Base-by-base conservation (phyloP, 2,888 invertebrate genomes). In the Xanthia icteritia region DNA sequence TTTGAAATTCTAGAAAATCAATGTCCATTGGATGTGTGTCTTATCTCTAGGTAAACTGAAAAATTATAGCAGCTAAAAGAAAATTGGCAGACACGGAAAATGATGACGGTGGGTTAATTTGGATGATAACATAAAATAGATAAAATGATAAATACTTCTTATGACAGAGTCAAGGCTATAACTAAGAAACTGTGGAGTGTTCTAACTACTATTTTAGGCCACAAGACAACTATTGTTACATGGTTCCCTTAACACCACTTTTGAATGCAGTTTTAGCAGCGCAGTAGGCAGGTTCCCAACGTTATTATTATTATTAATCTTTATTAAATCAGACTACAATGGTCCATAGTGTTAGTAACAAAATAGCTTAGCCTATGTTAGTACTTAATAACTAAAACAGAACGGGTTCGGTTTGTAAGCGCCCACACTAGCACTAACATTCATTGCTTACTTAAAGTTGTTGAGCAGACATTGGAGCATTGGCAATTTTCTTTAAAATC, bases 11-110 rank as follows among this genome's bases (percentile, higher is more conserved):
- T 11, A 48, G 9, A 23, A 42, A 42, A 15, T 17, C 6, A 9
- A 48, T 5, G 5, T 68, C 36, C 5, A 51, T 51, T 5, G 13
- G n/a, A 56, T 48, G 23, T 64, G 54, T 23, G 8, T 15, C 31
- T 31, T 27, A 64, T 64, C 4, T 75, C 5, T 31, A 31, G 11
- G 64, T 23, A 56, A 36, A 36, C 15, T 69, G 36, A 27, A 73
- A 74, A 73, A 11, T 15, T 6, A 60, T 27, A 58, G 17, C 27
- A 76, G 17, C 17, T 64, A 4, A 54, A 36, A 54, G 3, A 76
- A 63, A 75, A n/a, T 27, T 9, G 45, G 45, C 15, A 23, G 45
- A 64, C 64, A 77, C 27, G 36, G 48, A 56, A 76, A 56, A 36
- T 48, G 0, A 56, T 64, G 27, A 63, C 54, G 1, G 17, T 36